Evolutionary conservation across 2,888 invertebrate species (phyloP).

Genomic region (Corythucha ciliata): DNA sequence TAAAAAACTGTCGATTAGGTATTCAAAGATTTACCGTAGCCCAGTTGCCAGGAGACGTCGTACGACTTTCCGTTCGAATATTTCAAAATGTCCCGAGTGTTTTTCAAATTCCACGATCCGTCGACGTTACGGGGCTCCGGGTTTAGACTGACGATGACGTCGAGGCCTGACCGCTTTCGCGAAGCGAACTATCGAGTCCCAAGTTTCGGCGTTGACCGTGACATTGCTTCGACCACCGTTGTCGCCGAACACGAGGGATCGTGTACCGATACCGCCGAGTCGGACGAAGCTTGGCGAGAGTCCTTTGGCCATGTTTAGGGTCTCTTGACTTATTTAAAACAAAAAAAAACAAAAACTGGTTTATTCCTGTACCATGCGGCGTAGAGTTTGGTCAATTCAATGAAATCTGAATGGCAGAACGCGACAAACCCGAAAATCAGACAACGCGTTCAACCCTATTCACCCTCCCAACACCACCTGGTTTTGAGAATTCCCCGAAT

Average conservation of each 20-base stretch:
- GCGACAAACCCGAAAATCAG: no score
- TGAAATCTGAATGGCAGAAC: no score
- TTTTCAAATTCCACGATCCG: slow-evolving; percentile 56
- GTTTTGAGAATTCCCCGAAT: no score
- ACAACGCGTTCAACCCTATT: no score
- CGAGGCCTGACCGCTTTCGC: slow-evolving; percentile 40
- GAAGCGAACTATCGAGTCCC: slow-evolving; percentile 41
- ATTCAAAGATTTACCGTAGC: slow-evolving; percentile 59
- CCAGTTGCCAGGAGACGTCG: slow-evolving; percentile 63
- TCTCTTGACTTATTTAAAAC: slow-evolving; percentile 51
- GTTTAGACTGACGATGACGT: slow-evolving; percentile 40
- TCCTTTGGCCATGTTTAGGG: slow-evolving; percentile 55
- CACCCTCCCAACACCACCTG: no score
- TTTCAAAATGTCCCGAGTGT: slow-evolving; percentile 55
- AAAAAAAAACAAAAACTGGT: no score
- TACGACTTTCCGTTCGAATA: slow-evolving; percentile 56
- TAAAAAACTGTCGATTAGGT: no score
- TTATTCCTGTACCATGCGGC: no score
- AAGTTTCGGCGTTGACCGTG: slow-evolving; percentile 32
- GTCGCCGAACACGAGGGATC: slow-evolving; percentile 40
- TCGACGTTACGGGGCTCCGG: slow-evolving; percentile 28
- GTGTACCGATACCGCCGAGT: slow-evolving; percentile 58
- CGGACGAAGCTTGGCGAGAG: slow-evolving; percentile 64
- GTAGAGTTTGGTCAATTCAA: no score
- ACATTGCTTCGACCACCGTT: no score